phyloP scores from a whole-genome alignment of 2,113 vertebrate genomes.

The Gobiocypris rarus region DNA sequence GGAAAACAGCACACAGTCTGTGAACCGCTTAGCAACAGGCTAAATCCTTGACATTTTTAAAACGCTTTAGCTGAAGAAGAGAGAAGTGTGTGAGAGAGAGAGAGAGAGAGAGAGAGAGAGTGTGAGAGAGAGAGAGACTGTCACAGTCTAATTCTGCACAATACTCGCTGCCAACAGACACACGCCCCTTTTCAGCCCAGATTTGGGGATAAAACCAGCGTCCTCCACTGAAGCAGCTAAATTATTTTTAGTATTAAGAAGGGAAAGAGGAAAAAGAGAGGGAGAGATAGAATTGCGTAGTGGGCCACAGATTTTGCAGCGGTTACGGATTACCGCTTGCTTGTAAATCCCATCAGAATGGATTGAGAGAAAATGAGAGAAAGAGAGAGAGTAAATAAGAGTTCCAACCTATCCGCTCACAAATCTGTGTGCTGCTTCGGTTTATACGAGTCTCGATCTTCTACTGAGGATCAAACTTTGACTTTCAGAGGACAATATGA shows the following conservation, averaged over 20 bases:
- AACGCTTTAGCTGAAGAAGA: constrained; percentile 3
- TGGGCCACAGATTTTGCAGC: constrained; percentile 46
- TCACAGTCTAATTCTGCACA: constrained; percentile 67
- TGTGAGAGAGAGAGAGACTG: constrained; percentile 57
- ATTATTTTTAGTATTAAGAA: constrained; percentile 71
- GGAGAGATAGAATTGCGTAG: constrained; percentile 43
- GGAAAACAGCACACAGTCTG: constrained; percentile 7
- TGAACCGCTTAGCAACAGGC: constrained; percentile 16
- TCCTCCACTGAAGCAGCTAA: constrained; percentile 62
- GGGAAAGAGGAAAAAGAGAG: constrained; percentile 6
- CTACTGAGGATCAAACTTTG: not conserved
- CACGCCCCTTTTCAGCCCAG: constrained; percentile 61
- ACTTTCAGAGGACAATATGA: not conserved
- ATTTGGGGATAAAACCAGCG: constrained; percentile 61
- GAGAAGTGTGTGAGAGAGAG: not conserved
- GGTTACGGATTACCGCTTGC: constrained; percentile 69
- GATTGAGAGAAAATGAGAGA: constrained; percentile 56
- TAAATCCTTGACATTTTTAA: constrained; percentile 37
- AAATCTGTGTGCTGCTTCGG: not conserved
- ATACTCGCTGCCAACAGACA: constrained; percentile 60
- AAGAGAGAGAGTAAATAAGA: constrained; percentile 17
- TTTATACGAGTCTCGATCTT: not conserved
- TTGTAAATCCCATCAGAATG: constrained; percentile 69
- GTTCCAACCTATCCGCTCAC: not conserved
- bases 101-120: constrained; percentile 48